Percentiles rank a stretch among this genome's conserved stretches.
These are phyloP conservation scores for Oreohelix idahoensis DNA, from an alignment of 1,140 invertebrate species.

Conservation along the genomic window DNA sequence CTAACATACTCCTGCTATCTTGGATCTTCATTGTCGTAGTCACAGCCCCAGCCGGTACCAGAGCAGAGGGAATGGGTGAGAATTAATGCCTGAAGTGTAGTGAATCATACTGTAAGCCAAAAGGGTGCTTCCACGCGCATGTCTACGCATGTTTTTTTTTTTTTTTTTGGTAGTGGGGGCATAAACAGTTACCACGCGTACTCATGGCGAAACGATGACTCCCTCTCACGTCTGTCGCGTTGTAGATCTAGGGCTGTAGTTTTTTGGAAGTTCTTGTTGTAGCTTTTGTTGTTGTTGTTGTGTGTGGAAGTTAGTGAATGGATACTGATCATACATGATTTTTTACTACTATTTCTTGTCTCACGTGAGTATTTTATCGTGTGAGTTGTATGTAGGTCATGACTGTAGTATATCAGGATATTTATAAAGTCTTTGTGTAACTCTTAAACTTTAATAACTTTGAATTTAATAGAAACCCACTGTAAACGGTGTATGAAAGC, in stretches of 20 bases:
- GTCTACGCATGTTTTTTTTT: background rate
- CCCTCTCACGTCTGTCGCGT: background rate
- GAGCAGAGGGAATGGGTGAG: background rate
- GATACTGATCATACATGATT: background rate
- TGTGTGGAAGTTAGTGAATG: background rate
- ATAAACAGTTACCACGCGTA: background rate
- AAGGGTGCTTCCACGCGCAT: background rate
- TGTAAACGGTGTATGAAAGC: too few relatives aligned
- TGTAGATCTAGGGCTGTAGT: slow-evolving; percentile 7
- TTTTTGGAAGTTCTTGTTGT: too few relatives aligned
- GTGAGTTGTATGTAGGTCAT: background rate
- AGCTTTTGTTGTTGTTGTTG: too few relatives aligned
- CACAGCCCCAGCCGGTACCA: background rate
- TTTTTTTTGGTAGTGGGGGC: background rate
- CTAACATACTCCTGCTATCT: too few relatives aligned
- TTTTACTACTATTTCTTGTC: background rate
- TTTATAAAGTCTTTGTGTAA: too few relatives aligned
- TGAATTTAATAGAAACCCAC: too few relatives aligned
- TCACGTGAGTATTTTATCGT: background rate
- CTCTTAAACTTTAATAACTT: too few relatives aligned
- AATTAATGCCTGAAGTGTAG: too few relatives aligned
- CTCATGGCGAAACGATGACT: background rate
- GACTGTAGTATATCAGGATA: too few relatives aligned
- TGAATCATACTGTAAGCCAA: background rate
- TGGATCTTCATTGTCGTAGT: background rate